Conservation (phyloP, 2,113 vertebrate species). For the Macrotus californicus region DNA sequence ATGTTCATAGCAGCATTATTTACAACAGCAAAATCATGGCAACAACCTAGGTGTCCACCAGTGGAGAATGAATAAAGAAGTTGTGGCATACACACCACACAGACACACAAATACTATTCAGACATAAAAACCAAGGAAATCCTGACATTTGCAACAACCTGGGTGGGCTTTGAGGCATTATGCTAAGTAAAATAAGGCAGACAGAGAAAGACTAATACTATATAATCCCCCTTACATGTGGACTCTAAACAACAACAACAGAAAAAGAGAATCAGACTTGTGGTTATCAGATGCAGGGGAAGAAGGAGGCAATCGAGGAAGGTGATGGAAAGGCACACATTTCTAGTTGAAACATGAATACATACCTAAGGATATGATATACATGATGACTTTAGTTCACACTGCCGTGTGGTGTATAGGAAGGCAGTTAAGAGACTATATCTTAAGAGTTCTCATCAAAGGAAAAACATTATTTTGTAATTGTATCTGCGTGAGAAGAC, state of each 20-base stretch:
- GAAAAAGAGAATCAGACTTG: neutral
- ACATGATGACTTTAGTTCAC: fast-evolving
- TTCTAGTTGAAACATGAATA: neutral
- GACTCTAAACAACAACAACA: neutral
- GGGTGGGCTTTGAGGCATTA: neutral
- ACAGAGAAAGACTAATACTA: too few species aligned
- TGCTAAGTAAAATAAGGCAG: neutral
- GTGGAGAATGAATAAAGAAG: neutral
- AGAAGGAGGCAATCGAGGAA: neutral
- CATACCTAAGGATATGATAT: fast-evolving
- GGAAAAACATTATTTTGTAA: neutral
- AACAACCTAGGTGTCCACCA: neutral
- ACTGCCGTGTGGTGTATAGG: neutral
- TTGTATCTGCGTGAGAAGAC: neutral
- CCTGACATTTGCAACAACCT: neutral
- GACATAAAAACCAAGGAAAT: neutral
- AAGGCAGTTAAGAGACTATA: too few species aligned
- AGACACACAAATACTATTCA: neutral
- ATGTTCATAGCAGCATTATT: neutral
- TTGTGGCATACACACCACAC: neutral
- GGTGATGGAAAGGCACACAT: neutral
- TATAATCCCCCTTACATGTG: too few species aligned
- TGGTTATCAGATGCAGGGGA: neutral
- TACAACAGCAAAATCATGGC: neutral
- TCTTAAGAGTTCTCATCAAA: neutral